These are phyloP conservation scores for Salvelinus fontinalis DNA, from an alignment of 2,113 vertebrate species.

Conservation along the genomic window DNA sequence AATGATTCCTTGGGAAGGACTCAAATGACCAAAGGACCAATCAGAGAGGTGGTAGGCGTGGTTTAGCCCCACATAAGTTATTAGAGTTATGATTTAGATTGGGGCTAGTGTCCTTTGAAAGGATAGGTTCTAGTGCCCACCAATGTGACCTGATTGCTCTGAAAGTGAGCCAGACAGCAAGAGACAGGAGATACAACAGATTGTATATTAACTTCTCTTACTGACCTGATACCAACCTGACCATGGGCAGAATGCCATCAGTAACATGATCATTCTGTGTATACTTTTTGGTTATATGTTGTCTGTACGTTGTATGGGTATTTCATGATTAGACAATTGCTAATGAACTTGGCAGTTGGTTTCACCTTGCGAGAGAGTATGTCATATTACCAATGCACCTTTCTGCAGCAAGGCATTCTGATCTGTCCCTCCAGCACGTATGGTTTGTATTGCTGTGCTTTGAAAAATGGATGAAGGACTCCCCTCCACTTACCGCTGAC, in stretches of 20 bases:
- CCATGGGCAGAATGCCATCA: not conserved
- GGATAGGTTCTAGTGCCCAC: not conserved
- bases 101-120: not conserved
- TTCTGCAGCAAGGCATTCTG: not conserved
- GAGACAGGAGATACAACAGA: constrained; percentile 1
- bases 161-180: not conserved
- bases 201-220: constrained; percentile 10
- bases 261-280: not conserved
- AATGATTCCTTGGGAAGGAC: not conserved
- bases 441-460: too few species aligned
- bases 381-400: too few species aligned
- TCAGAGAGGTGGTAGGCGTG: not conserved
- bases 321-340: too few species aligned
- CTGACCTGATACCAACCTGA: not conserved
- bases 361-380: too few species aligned
- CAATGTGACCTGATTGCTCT: not conserved
- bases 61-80: not conserved
- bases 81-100: not conserved
- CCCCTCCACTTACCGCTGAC: not conserved
- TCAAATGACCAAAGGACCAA: not conserved
- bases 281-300: not conserved
- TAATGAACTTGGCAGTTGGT: too few species aligned
- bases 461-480: not conserved
- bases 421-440: too few species aligned
- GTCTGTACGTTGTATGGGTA: too few species aligned